phyloP scores from a whole-genome alignment of 1,140 invertebrate species.

The Parapsyche elsis region DNA sequence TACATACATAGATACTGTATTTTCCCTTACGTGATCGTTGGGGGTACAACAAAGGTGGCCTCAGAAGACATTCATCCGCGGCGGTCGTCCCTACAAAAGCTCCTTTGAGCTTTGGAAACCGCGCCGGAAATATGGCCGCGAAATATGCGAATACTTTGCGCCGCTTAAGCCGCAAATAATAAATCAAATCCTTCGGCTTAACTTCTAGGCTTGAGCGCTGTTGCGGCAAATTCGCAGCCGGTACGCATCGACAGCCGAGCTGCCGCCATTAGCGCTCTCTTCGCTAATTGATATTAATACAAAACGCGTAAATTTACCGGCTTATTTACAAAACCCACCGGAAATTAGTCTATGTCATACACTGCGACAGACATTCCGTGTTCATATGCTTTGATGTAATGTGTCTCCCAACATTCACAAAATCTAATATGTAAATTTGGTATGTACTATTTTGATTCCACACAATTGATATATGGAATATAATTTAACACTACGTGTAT shows the following conservation, averaged over 20 bases:
- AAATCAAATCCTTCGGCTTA: slow-evolving; percentile 27
- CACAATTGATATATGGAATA: too few relatives aligned
- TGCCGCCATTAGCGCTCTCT: slow-evolving; percentile 3
- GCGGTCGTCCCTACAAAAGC: slow-evolving; percentile 17
- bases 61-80: slow-evolving; percentile 23
- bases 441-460: too few relatives aligned
- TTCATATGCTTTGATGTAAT: too few relatives aligned
- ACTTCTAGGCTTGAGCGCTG: neutral
- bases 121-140: slow-evolving; percentile 11
- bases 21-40: neutral
- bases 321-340: too few relatives aligned
- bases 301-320: neutral
- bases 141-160: slow-evolving; percentile 30
- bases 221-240: neutral
- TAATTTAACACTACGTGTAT: too few relatives aligned
- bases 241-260: slow-evolving; percentile 5
- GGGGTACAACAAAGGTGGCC: neutral
- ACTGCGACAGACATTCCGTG: too few relatives aligned
- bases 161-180: slow-evolving; percentile 6
- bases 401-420: too few relatives aligned
- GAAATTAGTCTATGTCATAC: too few relatives aligned
- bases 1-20: neutral
- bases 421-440: too few relatives aligned
- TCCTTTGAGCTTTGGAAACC: slow-evolving; percentile 28
- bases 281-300: slow-evolving; percentile 28